Evolutionary conservation across 1,140 invertebrate species (phyloP).

Genomic region (Coelopa frigida): DNA sequence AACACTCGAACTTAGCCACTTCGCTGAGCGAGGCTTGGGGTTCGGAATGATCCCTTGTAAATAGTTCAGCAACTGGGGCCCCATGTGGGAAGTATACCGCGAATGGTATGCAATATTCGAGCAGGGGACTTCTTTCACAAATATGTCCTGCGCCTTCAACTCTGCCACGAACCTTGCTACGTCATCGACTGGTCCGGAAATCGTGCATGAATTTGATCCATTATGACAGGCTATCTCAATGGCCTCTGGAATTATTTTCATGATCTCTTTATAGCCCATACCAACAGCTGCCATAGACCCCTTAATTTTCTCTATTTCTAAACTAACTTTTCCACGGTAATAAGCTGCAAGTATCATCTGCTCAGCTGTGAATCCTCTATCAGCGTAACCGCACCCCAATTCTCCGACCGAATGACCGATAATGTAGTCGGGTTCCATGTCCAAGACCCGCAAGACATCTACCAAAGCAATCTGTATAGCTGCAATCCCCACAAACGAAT

Average conservation of each 20-base stretch:
- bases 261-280: conserved; percentile 54
- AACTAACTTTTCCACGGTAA: conserved; percentile 74
- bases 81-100: conserved; percentile 63
- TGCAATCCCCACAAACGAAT: conserved; percentile 87
- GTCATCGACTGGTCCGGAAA: conserved; percentile 71
- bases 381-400: conserved; percentile 83
- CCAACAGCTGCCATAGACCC: conserved; percentile 83
- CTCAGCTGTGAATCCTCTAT: conserved; percentile 74
- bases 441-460: conserved; percentile 63
- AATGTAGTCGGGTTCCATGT: conserved; percentile 72
- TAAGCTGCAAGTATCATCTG: conserved; percentile 79
- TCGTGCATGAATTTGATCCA: conserved; percentile 71
- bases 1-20: conserved; percentile 85
- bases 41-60: conserved; percentile 61
- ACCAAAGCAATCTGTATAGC: conserved; percentile 80
- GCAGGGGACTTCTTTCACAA: conserved; percentile 73
- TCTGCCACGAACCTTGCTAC: conserved; percentile 63
- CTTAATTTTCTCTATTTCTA: conserved; percentile 64
- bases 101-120: conserved; percentile 83
- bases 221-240: conserved; percentile 85
- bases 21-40: conserved; percentile 61
- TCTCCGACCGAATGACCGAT: conserved; percentile 83
- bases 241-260: conserved; percentile 54
- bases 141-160: conserved; percentile 65
- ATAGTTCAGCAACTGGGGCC: conserved; percentile 64